A percentile compares a stretch with the other conserved stretches of the same genome.
phyloP scores from a whole-genome alignment of 2,113 vertebrate genomes.

The Onychostruthus taczanowskii region DNA sequence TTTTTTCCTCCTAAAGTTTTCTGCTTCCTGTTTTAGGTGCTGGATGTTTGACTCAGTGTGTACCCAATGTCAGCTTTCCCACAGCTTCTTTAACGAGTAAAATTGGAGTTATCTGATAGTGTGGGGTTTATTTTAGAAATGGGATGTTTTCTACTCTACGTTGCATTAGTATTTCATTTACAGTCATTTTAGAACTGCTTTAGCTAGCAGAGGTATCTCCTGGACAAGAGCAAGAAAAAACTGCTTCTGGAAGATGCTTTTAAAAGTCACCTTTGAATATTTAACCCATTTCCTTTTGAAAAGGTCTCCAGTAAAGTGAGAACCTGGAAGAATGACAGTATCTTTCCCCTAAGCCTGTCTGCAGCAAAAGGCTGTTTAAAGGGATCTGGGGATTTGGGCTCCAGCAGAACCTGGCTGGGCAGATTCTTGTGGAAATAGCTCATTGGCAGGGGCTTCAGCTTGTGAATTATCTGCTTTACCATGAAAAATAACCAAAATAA shows the following conservation, averaged over 20 bases:
- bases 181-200: not conserved
- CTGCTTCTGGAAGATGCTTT: not conserved
- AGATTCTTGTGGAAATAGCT: not conserved
- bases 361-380: not conserved
- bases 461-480: not conserved
- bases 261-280: not conserved
- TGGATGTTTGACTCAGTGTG: not conserved
- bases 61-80: not conserved
- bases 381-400: not conserved
- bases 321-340: not conserved
- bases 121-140: not conserved
- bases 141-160: not conserved
- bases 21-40: not conserved
- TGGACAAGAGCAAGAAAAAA: not conserved
- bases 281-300: not conserved
- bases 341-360: not conserved
- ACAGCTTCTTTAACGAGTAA: not conserved
- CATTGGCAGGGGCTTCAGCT: not conserved
- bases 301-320: not conserved
- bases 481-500: not conserved
- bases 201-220: not conserved
- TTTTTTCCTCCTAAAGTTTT: not conserved
- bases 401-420: not conserved
- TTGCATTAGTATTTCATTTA: not conserved
- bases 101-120: not conserved